phyloP scores from a whole-genome alignment of 1,140 invertebrate species.

The Ridgeia piscesae region DNA sequence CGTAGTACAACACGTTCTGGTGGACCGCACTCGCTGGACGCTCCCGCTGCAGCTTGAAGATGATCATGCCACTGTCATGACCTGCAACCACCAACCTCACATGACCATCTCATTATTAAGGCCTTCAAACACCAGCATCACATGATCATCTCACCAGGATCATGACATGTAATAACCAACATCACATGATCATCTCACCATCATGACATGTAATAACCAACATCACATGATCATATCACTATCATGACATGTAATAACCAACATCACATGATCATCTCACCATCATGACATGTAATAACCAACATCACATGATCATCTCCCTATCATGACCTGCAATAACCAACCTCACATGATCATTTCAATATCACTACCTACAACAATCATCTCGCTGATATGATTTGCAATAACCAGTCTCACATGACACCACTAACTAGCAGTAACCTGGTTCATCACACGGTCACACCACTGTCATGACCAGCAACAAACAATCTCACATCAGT shows the following conservation, averaged over 20 bases:
- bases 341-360: not conserved
- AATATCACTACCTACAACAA: too few species aligned
- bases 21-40: slow-evolving; percentile 92
- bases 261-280: not conserved
- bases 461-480: not conserved
- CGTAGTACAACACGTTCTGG: slow-evolving; percentile 92
- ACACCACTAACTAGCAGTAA: too few species aligned
- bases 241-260: not conserved
- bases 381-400: not conserved
- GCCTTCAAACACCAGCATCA: too few species aligned
- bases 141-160: too few species aligned
- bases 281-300: too few species aligned
- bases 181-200: too few species aligned
- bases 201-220: not conserved
- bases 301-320: too few species aligned
- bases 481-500: too few species aligned
- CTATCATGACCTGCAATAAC: too few species aligned
- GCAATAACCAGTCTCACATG: not conserved
- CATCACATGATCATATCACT: not conserved
- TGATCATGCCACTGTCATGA: slow-evolving; percentile 91
- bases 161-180: too few species aligned
- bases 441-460: too few species aligned
- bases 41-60: slow-evolving; percentile 88
- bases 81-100: slow-evolving; percentile 64
- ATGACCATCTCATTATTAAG: too few species aligned